A percentile compares a stretch with the other conserved stretches of the same genome.
Conservation (phyloP, 2,113 vertebrate species). For the Columbina picui region DNA sequence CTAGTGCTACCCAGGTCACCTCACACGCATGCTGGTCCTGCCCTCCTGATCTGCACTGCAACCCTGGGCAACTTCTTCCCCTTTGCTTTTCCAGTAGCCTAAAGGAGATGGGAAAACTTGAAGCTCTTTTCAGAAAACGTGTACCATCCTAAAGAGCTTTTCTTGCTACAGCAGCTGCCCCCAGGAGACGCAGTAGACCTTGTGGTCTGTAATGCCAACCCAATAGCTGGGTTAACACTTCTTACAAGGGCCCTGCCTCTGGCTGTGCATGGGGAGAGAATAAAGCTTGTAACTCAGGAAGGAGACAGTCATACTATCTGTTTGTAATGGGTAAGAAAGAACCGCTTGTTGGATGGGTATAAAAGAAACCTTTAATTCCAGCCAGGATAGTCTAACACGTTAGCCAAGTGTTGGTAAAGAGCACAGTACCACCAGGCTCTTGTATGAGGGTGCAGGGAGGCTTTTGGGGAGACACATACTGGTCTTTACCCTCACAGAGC, state of each 20-base stretch:
- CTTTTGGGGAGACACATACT: background rate
- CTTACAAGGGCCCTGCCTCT: background rate
- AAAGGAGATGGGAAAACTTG: background rate
- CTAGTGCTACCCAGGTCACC: background rate
- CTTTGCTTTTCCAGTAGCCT: background rate
- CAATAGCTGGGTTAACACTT: background rate
- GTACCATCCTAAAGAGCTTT: background rate
- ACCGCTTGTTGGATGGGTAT: slow-evolving; percentile 1
- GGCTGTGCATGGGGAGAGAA: background rate
- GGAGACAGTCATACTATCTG: background rate
- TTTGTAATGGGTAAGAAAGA: slow-evolving; percentile 38
- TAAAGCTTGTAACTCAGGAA: background rate
- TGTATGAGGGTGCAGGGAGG: background rate
- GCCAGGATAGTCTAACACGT: background rate
- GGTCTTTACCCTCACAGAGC: background rate
- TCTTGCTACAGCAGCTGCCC: background rate
- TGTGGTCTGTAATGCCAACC: background rate
- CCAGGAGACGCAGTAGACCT: background rate
- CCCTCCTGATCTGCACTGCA: background rate
- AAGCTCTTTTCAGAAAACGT: background rate
- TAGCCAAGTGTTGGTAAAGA: slow-evolving; percentile 4
- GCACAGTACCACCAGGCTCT: background rate
- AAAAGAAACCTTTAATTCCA: slow-evolving; percentile 37
- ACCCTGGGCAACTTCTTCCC: background rate
- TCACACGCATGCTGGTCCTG: background rate